A percentile compares a stretch with the other conserved stretches of the same genome.
Conservation (phyloP, 2,797 vertebrate genomes). For the Leontocebus nigricollis region DNA sequence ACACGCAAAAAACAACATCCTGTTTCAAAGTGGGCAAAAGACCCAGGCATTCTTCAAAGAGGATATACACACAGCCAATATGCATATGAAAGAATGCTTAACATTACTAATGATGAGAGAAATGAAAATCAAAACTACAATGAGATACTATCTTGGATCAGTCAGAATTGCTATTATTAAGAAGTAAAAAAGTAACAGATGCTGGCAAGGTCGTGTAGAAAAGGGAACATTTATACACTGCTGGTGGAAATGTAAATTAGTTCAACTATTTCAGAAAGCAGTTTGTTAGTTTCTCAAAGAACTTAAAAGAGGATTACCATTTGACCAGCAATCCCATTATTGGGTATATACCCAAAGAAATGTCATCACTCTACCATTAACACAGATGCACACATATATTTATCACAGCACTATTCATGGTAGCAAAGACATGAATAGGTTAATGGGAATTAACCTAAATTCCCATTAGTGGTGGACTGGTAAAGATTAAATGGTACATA, state of each 20-base stretch:
- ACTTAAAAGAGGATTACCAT: background rate
- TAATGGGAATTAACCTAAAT: background rate
- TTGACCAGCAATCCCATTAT: background rate
- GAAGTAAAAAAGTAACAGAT: background rate
- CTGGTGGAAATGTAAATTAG: background rate
- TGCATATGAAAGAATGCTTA: background rate
- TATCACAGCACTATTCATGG: background rate
- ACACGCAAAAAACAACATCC: background rate
- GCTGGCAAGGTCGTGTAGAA: background rate
- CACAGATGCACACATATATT: background rate
- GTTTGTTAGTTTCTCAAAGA: background rate
- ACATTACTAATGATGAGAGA: background rate
- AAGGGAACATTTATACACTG: background rate
- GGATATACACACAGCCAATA: background rate
- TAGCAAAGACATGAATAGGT: background rate
- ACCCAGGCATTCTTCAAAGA: background rate
- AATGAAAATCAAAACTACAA: background rate
- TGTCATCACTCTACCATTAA: background rate
- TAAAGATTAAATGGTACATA: background rate
- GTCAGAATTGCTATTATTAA: background rate
- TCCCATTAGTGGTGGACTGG: background rate
- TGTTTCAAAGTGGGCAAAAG: background rate
- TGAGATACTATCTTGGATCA: background rate
- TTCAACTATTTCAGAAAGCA: background rate
- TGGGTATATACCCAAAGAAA: background rate